phyloP scores from a whole-genome alignment of 2,113 vertebrate genomes.

The Brevimyrus niger region DNA sequence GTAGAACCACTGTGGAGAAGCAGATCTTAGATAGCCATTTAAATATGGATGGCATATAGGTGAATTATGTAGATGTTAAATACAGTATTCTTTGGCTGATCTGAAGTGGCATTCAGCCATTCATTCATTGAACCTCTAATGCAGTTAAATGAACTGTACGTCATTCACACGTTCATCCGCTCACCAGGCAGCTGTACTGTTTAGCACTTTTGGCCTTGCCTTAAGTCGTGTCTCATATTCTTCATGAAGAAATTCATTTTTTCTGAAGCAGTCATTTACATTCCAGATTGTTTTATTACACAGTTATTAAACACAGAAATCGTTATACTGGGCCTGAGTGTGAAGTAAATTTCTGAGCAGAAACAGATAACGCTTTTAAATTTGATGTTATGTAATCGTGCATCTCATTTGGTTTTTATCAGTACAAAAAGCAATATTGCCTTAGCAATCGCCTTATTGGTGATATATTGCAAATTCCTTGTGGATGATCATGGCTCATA shows the following conservation, averaged over 20 bases:
- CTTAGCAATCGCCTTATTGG: background rate
- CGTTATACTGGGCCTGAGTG: background rate
- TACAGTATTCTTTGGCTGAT: background rate
- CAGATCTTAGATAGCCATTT: background rate
- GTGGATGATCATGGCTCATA: background rate
- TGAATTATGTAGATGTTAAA: background rate
- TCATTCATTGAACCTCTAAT: background rate
- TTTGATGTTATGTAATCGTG: background rate
- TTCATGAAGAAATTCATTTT: background rate
- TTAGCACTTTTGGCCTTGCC: background rate
- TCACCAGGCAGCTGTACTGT: background rate
- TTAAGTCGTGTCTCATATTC: background rate
- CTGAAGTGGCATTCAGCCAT: background rate
- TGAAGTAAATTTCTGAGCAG: background rate
- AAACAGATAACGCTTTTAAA: background rate
- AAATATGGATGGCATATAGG: background rate
- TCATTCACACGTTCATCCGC: background rate
- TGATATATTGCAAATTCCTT: background rate
- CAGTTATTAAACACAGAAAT: background rate
- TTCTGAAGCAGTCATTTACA: background rate
- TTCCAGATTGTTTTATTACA: background rate
- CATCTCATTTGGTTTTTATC: slow-evolving; percentile 2
- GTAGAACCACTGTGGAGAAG: background rate
- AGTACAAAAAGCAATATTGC: background rate
- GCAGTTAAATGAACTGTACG: background rate